A percentile compares a stretch with the other conserved stretches of the same genome.
Evolutionary conservation across 2,113 vertebrate species (phyloP).

Genomic region (Sterrhoptilus dennistouni): DNA sequence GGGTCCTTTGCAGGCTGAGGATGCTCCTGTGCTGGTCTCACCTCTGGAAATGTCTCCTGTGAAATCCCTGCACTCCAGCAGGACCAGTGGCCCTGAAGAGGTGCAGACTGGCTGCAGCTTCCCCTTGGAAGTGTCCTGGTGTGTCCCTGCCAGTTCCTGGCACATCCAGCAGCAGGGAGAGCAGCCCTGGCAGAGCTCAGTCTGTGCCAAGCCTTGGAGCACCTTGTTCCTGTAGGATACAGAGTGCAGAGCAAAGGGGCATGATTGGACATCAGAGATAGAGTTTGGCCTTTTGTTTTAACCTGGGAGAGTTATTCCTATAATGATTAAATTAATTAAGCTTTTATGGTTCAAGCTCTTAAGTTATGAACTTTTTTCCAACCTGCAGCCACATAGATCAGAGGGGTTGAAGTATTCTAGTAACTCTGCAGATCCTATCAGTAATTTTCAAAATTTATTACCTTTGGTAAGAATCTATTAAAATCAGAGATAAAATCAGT

Average conservation of each 20-base stretch:
- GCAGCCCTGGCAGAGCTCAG: background rate
- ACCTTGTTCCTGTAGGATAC: background rate
- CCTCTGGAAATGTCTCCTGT: background rate
- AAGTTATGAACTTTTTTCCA: slow-evolving; percentile 47
- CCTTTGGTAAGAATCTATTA: slow-evolving; percentile 20
- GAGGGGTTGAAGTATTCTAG: slow-evolving; percentile 11
- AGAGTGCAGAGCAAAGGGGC: background rate
- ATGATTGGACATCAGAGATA: background rate
- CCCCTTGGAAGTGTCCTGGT: background rate
- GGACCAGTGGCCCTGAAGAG: background rate
- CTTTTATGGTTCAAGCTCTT: slow-evolving; percentile 21
- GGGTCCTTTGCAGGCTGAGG: background rate
- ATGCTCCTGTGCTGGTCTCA: background rate
- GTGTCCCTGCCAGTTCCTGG: background rate
- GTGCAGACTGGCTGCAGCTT: background rate
- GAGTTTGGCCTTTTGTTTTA: background rate
- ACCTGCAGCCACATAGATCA: slow-evolving; percentile 19
- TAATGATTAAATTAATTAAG: slow-evolving; percentile 48
- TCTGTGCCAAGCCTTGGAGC: background rate
- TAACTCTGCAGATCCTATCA: background rate
- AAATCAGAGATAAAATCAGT: slow-evolving; percentile 19
- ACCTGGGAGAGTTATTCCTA: slow-evolving; percentile 2
- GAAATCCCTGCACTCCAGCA: background rate
- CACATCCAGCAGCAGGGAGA: background rate
- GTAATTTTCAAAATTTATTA: slow-evolving; percentile 40